These are phyloP conservation scores for Tuberolachnus salignus DNA, from an alignment of 2,888 invertebrate genomes.

Conservation along the genomic window DNA sequence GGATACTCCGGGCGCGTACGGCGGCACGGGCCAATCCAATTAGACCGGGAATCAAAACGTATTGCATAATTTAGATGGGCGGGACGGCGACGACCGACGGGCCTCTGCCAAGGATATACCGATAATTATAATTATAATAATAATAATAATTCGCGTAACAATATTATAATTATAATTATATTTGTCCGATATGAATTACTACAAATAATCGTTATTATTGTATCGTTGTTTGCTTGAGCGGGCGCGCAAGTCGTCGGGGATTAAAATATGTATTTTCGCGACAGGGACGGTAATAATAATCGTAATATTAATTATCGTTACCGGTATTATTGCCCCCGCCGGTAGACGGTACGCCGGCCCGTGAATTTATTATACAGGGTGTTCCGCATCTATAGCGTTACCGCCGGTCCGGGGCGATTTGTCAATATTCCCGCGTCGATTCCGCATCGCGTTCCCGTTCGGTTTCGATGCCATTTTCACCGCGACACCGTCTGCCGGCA, in stretches of 20 bases:
- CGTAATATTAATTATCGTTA: no score
- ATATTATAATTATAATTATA: no score
- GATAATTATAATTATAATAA: not conserved
- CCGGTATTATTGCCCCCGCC: no score
- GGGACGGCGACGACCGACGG: slow-evolving; percentile 10
- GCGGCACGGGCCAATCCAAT: slow-evolving; percentile 24
- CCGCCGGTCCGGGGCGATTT: no score
- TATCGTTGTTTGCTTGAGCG: slow-evolving; percentile 1
- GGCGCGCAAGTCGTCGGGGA: not conserved
- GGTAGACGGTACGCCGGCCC: no score
- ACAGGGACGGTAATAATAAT: not conserved
- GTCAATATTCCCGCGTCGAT: no score
- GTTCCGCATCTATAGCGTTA: no score
- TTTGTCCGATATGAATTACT: not conserved
- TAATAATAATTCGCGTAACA: not conserved
- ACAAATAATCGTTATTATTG: not conserved
- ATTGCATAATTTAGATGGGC: slow-evolving; percentile 20
- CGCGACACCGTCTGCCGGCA: no score
- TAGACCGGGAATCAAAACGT: slow-evolving; percentile 22
- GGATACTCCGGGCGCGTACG: slow-evolving; percentile 10
- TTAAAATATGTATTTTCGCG: slow-evolving; percentile 4
- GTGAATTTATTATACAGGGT: no score
- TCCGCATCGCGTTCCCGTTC: no score
- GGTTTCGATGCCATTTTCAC: no score
- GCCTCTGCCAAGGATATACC: slow-evolving; percentile 5